A percentile compares a stretch with the other conserved stretches of the same genome.
These are phyloP conservation scores for Prosopocoilus inquinatus DNA, from an alignment of 2,888 invertebrate genomes.

Conservation along the genomic window DNA sequence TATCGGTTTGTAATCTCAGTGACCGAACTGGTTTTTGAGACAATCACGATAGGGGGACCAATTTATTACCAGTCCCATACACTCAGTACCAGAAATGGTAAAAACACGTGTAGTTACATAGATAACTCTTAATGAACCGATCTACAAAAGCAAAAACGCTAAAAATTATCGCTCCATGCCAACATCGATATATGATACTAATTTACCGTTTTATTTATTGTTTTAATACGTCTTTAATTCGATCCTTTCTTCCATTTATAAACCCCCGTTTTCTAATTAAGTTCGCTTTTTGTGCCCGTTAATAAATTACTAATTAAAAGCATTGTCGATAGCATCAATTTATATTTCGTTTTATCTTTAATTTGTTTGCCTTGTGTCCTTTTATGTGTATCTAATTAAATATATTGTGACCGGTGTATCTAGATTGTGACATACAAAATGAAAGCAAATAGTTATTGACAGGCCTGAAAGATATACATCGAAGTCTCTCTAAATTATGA, in stretches of 20 bases:
- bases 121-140: slow-evolving; percentile 47
- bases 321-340: neutral
- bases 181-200: neutral
- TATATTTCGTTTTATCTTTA: neutral
- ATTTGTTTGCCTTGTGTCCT: neutral
- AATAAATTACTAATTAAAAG: slow-evolving; percentile 4
- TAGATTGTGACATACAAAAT: slow-evolving; percentile 3
- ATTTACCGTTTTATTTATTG: slow-evolving; percentile 4
- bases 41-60: slow-evolving; percentile 41
- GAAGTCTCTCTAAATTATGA: slow-evolving; percentile 4
- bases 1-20: slow-evolving; percentile 18
- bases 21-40: slow-evolving; percentile 42
- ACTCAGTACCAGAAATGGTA: slow-evolving; percentile 45
- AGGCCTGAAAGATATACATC: slow-evolving; percentile 3
- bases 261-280: neutral
- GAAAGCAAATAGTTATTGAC: slow-evolving; percentile 10
- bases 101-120: slow-evolving; percentile 47
- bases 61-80: slow-evolving; percentile 42
- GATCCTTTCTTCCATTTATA: neutral
- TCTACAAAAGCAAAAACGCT: slow-evolving; percentile 17
- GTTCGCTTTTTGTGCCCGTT: neutral
- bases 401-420: slow-evolving; percentile 1
- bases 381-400: slow-evolving; percentile 1
- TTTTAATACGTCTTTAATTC: neutral
- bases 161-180: no score